Evolutionary conservation across 2,797 vertebrate species (phyloP).

Genomic region (Smutsia gigantea): DNA sequence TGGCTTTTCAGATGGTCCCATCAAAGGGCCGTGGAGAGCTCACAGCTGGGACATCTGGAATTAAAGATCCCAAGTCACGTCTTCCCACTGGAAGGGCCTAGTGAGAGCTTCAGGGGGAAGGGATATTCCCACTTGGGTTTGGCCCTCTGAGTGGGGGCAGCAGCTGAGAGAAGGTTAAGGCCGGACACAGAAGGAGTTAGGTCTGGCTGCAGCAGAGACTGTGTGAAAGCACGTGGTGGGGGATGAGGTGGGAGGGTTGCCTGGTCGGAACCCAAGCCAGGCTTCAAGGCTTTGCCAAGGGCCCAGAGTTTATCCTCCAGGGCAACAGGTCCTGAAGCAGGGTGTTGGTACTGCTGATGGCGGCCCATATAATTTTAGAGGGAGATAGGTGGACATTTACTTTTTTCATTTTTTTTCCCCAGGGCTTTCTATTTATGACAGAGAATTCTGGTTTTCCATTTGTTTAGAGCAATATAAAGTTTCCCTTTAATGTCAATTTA

Average conservation of each 20-base stretch:
- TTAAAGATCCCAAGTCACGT: background rate
- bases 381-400: background rate
- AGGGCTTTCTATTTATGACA: background rate
- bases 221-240: background rate
- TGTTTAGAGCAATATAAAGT: background rate
- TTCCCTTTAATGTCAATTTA: conserved; percentile 23
- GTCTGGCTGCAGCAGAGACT: background rate
- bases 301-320: background rate
- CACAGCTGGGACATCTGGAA: conserved; percentile 75
- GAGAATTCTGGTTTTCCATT: background rate
- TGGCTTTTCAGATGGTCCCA: conserved; percentile 48
- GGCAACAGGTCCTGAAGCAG: background rate
- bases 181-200: background rate
- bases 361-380: background rate
- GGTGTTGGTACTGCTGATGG: background rate
- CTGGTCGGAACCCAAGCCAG: background rate
- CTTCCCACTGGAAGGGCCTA: background rate
- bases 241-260: background rate
- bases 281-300: background rate
- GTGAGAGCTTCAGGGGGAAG: background rate
- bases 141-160: background rate
- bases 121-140: background rate
- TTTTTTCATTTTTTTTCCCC: background rate
- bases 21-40: conserved; percentile 11
- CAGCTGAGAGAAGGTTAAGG: background rate